These are phyloP conservation scores for Oceanodroma tethys DNA, from an alignment of 2,113 vertebrate species.

Conservation along the genomic window DNA sequence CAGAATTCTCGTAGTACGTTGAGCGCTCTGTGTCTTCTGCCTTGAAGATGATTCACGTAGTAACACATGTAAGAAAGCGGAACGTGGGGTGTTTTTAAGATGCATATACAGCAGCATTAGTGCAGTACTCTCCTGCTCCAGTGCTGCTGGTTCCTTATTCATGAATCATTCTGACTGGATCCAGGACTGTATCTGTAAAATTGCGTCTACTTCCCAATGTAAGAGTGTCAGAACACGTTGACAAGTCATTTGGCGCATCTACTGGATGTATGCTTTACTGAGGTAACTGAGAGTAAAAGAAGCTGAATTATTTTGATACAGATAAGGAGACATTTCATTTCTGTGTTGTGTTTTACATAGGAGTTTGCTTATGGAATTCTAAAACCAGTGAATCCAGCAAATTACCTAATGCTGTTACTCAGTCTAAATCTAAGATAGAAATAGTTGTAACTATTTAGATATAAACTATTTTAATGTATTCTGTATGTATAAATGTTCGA, in stretches of 20 bases:
- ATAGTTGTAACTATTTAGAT: neutral
- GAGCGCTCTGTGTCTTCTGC: neutral
- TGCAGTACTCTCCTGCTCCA: neutral
- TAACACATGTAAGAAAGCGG: neutral
- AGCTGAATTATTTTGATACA: neutral
- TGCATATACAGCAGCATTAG: neutral
- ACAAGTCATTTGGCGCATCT: neutral
- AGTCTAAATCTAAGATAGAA: neutral
- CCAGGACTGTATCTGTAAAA: neutral
- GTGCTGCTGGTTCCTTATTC: neutral
- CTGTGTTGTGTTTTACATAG: neutral
- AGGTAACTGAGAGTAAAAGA: neutral
- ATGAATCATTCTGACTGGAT: neutral
- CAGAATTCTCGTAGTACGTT: neutral
- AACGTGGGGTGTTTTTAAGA: neutral
- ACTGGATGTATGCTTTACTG: neutral
- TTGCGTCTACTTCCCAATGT: fast-evolving
- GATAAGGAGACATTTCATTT: neutral
- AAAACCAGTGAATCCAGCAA: neutral
- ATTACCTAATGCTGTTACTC: neutral
- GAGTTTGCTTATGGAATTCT: neutral
- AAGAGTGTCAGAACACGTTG: neutral
- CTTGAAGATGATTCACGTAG: neutral
- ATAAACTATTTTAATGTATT: neutral
- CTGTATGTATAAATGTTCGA: neutral